These are phyloP conservation scores for Phalacrocorax carbo DNA, from an alignment of 2,113 vertebrate genomes.

Conservation along the genomic window DNA sequence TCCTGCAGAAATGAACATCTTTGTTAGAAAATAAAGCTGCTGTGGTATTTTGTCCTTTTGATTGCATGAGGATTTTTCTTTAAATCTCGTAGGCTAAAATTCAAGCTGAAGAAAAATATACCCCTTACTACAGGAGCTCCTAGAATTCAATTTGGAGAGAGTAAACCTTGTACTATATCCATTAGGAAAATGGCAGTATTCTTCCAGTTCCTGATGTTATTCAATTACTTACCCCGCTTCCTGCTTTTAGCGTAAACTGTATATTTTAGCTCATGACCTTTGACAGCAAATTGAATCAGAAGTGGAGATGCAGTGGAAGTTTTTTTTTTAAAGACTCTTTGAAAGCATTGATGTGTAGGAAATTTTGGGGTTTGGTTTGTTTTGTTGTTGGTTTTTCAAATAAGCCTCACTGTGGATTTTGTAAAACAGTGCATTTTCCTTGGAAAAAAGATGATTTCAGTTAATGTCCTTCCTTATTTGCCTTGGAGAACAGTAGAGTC, in stretches of 20 bases:
- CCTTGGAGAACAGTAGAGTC: neutral
- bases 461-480: conserved; percentile 16
- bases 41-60: conserved; percentile 48
- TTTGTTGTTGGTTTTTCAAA: neutral
- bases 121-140: conserved; percentile 49
- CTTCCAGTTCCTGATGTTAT: conserved; percentile 69
- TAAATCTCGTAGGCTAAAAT: conserved; percentile 38
- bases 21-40: conserved; percentile 58
- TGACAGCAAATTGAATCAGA: conserved; percentile 63
- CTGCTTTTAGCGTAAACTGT: conserved; percentile 69
- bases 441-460: conserved; percentile 17
- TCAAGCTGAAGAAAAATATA: conserved; percentile 57
- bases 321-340: conserved; percentile 14
- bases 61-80: conserved; percentile 27
- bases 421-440: conserved; percentile 29
- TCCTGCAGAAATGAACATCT: conserved; percentile 42
- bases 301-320: conserved; percentile 40
- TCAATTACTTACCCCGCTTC: conserved; percentile 61
- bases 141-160: conserved; percentile 70
- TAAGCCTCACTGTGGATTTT: conserved; percentile 8
- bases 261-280: conserved; percentile 70
- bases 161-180: conserved; percentile 66
- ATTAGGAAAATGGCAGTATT: conserved; percentile 72
- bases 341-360: conserved; percentile 35
- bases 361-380: neutral